These are phyloP conservation scores for Tachypleus tridentatus DNA, from an alignment of 1,140 invertebrate genomes.

Conservation along the genomic window DNA sequence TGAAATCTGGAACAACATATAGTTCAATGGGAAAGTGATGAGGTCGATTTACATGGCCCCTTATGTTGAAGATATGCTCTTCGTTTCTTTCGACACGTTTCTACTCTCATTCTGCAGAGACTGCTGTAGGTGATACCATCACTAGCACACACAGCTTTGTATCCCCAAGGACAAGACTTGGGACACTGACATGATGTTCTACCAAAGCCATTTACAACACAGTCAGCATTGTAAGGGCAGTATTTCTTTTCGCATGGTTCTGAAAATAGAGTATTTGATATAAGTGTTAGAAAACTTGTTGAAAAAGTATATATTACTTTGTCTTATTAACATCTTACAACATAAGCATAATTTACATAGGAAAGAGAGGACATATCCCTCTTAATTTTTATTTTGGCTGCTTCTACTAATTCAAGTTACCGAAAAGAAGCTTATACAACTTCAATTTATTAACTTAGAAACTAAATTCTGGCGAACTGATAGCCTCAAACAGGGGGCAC, in stretches of 20 bases:
- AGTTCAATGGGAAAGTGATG: background rate
- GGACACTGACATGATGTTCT: conserved; percentile 24
- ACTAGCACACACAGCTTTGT: conserved; percentile 27
- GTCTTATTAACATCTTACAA: no score
- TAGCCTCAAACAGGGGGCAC: no score
- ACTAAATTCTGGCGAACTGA: no score
- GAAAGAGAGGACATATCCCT: no score
- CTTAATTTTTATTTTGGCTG: no score
- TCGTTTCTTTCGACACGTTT: conserved; percentile 18
- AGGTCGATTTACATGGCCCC: conserved; percentile 7
- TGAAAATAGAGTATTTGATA: conserved; percentile 10
- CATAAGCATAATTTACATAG: no score
- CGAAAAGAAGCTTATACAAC: no score
- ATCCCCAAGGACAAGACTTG: conserved; percentile 19
- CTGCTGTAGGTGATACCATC: conserved; percentile 34
- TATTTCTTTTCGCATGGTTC: conserved; percentile 25
- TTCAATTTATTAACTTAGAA: no score
- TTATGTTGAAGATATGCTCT: conserved; percentile 15
- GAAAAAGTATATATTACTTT: background rate
- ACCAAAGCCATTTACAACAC: conserved; percentile 17
- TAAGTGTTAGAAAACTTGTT: background rate
- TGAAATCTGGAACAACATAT: no score
- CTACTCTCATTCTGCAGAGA: conserved; percentile 31
- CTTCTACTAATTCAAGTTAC: no score
- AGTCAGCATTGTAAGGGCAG: conserved; percentile 23